These are phyloP conservation scores for Coregonus clupeaformis DNA, from an alignment of 2,113 vertebrate genomes.

Conservation along the genomic window DNA sequence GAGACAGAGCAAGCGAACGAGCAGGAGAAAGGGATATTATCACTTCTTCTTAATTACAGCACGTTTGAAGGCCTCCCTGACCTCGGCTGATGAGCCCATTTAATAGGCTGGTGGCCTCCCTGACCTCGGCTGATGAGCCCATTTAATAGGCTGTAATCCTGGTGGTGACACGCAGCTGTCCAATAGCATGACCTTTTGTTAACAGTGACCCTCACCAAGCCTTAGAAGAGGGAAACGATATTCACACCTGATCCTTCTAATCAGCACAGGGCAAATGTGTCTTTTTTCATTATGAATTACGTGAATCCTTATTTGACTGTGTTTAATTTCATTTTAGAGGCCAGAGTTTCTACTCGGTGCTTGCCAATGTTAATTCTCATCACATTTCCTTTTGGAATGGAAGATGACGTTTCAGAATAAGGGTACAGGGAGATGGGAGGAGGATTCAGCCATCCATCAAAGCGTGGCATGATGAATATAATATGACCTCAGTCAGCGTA, in stretches of 20 bases:
- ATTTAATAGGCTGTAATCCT: conserved; percentile 32
- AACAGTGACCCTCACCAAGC: conserved; percentile 7
- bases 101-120: conserved; percentile 17
- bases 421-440: background rate
- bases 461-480: conserved; percentile 9
- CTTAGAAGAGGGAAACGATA: conserved; percentile 2
- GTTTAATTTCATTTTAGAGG: conserved; percentile 13
- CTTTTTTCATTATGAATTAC: conserved; percentile 10
- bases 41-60: conserved; percentile 24
- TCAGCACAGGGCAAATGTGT: conserved; percentile 10
- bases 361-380: conserved; percentile 17
- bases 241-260: conserved; percentile 24
- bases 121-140: conserved; percentile 25
- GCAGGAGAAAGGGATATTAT: conserved; percentile 1
- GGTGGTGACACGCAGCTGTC: background rate
- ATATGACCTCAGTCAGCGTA: conserved; percentile 14
- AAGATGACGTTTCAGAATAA: conserved; percentile 5
- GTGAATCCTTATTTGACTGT: conserved; percentile 12
- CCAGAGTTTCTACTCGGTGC: background rate
- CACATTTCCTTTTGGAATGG: background rate
- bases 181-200: conserved; percentile 19
- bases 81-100: conserved; percentile 27
- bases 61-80: conserved; percentile 5
- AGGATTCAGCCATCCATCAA: conserved; percentile 34
- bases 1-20: too few relatives aligned